Conservation (phyloP, 1,140 invertebrate genomes). For the Steinernema feltiae region DNA sequence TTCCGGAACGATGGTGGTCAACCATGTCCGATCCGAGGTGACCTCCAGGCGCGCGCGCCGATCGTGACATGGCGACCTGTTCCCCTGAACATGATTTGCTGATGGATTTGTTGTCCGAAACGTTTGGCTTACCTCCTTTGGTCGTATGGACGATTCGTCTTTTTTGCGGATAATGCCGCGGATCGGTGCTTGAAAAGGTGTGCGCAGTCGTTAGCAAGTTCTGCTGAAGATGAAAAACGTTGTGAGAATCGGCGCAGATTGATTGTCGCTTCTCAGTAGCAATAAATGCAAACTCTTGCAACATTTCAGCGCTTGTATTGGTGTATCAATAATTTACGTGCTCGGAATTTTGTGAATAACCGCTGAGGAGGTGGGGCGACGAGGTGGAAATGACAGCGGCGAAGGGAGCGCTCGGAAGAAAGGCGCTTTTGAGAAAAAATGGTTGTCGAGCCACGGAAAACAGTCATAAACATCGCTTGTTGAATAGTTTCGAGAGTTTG, state of each 20-base stretch:
- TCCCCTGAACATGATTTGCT: neutral
- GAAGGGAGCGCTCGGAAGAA: neutral
- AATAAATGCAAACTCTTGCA: too few species aligned
- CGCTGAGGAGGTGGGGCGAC: neutral
- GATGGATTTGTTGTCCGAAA: neutral
- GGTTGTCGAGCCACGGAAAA: neutral
- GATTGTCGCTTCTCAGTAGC: too few species aligned
- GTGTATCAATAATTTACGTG: too few species aligned
- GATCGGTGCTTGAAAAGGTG: neutral
- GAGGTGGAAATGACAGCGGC: neutral
- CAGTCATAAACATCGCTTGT: neutral
- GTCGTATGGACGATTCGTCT: constrained; percentile 1
- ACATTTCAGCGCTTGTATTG: too few species aligned
- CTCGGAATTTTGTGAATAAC: too few species aligned
- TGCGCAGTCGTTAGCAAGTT: neutral
- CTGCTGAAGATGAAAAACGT: neutral
- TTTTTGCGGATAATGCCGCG: neutral
- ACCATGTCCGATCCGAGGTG: constrained; percentile 5
- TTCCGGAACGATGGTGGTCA: neutral
- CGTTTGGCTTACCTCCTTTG: neutral
- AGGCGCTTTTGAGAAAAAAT: neutral
- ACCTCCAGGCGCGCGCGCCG: constrained; percentile 9
- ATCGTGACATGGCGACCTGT: neutral
- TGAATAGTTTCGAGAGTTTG: neutral
- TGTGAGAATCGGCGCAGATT: too few species aligned